These are phyloP conservation scores for Acanthaster planci DNA, from an alignment of 35 echinoderm and acorn worm species.

Conservation along the genomic window DNA sequence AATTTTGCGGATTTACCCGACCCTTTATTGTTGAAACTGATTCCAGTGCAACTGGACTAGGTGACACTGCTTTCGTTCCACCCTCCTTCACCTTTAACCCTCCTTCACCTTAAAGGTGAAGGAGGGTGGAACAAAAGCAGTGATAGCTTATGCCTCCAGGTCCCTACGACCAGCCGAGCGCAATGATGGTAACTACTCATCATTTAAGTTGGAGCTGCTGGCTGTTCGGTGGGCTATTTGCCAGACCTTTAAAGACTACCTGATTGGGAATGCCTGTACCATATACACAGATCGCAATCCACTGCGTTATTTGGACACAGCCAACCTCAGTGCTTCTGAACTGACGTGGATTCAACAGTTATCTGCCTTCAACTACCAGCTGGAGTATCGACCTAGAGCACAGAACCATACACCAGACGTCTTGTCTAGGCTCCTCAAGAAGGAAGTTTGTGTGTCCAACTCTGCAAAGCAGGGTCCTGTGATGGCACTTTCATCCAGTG, in stretches of 20 bases:
- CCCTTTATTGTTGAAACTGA: too few species aligned
- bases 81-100: too few species aligned
- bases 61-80: too few species aligned
- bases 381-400: conserved; percentile 54
- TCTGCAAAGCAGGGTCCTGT: not conserved
- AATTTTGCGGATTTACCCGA: too few species aligned
- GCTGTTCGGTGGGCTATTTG: conserved; percentile 73
- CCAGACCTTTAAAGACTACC: conserved; percentile 64
- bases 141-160: conserved; percentile 75
- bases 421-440: conserved; percentile 19
- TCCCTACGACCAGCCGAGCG: conserved; percentile 41
- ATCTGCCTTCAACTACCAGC: conserved; percentile 51
- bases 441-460: not conserved
- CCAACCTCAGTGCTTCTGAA: conserved; percentile 71
- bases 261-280: conserved; percentile 29
- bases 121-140: conserved; percentile 18
- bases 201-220: conserved; percentile 27
- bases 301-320: conserved; percentile 51
- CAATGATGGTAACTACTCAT: conserved; percentile 69
- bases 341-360: conserved; percentile 59
- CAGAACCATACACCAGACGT: conserved; percentile 57
- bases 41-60: too few species aligned
- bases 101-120: too few species aligned
- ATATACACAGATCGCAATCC: conserved; percentile 81
- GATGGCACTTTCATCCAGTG: not conserved